Evolutionary conservation across 2,888 invertebrate genomes (phyloP), one percentile per base, ranked within the genome.

Genomic region (Drosophila anceps): DNA sequence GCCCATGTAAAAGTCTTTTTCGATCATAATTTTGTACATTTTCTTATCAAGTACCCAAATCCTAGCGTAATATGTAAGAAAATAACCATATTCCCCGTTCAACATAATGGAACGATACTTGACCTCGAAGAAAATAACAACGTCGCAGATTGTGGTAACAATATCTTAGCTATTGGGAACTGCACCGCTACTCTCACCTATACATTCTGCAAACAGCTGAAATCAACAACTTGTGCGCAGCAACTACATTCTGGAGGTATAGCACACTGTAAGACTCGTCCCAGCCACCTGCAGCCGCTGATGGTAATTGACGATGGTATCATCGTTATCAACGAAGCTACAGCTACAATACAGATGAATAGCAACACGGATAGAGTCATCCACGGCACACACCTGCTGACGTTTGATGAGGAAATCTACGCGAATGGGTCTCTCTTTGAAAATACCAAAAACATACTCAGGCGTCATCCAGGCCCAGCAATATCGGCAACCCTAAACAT

Each of bases 1-100:
- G 29, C 39, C 3, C 15, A 33, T 33, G 12, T 41, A 9, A 48
- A 55, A 0, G 48, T 55, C 8, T 33, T 50, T 5, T 39, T 64
- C 41, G 48, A 64, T 50, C 13, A 64, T 57, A 50, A 50, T 13
- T 48, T 64, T 43, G 7, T 64, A 50, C 39, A 57, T 10, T 57
- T 61, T 44, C 13, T 62, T 2, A 58, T 58, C 7, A 58, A 46
- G n/a, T 58, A 46, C 24, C 46, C 58, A 3, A n/a, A 27, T 12
- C 44, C 53, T 48, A 31, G 7, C 31, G 0, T 33, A 63, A 7
- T 63, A 31, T 48, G 48, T 33, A 63, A 39, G 3, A 63, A 39
- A 12, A 33, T 63, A 9, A 31, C 20, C 0, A 4, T 63, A 10
- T 60, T 39, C 7, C 18, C 60, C n/a, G 60, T 39, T 10, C 50